Evolutionary conservation across 2,113 vertebrate genomes (phyloP), one percentile per base, ranked within the genome.

Genomic region (Elephantulus edwardii): DNA sequence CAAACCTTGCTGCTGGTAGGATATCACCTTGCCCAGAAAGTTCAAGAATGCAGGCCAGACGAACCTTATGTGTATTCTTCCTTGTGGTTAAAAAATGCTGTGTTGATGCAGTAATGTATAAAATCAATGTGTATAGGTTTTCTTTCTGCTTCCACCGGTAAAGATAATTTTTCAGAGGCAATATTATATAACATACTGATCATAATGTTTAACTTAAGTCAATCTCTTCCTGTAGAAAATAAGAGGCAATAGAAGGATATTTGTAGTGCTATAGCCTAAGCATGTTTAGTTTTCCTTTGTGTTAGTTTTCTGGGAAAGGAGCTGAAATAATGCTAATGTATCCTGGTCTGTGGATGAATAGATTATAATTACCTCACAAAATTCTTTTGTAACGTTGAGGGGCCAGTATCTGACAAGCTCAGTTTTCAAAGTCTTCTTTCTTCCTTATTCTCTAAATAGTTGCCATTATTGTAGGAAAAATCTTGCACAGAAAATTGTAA

Each of bases 261-360:
- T 72, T 92, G 76, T 95, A 95, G 94, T 91, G 93, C 89, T 92
- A 0, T 91, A 95, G 94, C 74, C 96, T 80, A 90, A 94, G 97
- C 97, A 97, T 97, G 96, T 96, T 97, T 93, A 82, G 92, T 94
- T 95, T 95, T 79, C 91, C 80, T 94, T 94, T 94, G 84, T 89
- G 89, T 83, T 87, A 72, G 14, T 94, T 94, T 86, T 79, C 89
- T 95, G 93, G 91, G 91, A 82, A 95, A 0, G 12, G 95, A 94
- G 91, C 66, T 54, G 86, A 92, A 88, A 77, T 40, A 54, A 80
- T 81, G 79, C 72, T n/a, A 16, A 54, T 11, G 83, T 87, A 66
- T 95, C 94, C 94, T 92, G 30, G 95, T 96, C 93, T 88, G 74
- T 93, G 94, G 94, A 95, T 75, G 91, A 95, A 88, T 94, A 90